These are phyloP conservation scores for Amphipyra berbera DNA, from an alignment of 2,888 invertebrate genomes.

Conservation along the genomic window DNA sequence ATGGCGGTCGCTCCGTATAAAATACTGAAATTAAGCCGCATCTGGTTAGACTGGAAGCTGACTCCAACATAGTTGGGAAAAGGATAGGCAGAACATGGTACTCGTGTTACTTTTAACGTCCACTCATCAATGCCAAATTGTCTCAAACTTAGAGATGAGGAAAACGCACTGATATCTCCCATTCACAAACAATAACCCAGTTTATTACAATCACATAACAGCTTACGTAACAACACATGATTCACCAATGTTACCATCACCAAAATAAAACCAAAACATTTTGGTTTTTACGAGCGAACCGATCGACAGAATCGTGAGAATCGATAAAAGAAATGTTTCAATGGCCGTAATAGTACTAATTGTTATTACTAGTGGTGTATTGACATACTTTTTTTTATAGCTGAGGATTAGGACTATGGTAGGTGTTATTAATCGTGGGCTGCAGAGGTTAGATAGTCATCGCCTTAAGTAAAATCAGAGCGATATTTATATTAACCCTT, in stretches of 20 bases:
- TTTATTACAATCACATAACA: neutral
- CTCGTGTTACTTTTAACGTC: too few species aligned
- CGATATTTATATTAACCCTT: too few species aligned
- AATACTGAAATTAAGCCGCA: too few species aligned
- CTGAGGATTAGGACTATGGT: slow-evolving; percentile 1
- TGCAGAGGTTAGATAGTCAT: neutral
- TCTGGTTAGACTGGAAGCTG: too few species aligned
- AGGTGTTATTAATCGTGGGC: too few species aligned
- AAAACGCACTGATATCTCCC: neutral
- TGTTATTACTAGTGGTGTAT: slow-evolving; percentile 23
- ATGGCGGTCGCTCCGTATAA: too few species aligned
- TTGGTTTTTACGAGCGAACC: slow-evolving; percentile 14
- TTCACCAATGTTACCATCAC: neutral
- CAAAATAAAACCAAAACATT: slow-evolving; percentile 10
- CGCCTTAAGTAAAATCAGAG: too few species aligned
- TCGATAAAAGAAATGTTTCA: neutral
- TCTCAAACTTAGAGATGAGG: neutral
- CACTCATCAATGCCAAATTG: too few species aligned
- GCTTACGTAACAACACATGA: slow-evolving; percentile 2
- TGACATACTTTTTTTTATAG: slow-evolving; percentile 24
- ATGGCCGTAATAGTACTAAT: slow-evolving; percentile 33
- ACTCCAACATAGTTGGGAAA: too few species aligned
- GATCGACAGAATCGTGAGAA: slow-evolving; percentile 7
- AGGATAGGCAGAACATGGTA: too few species aligned
- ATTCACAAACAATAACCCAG: neutral